These are phyloP conservation scores for Girardinichthys multiradiatus DNA, from an alignment of 2,113 vertebrate species.

Conservation along the genomic window DNA sequence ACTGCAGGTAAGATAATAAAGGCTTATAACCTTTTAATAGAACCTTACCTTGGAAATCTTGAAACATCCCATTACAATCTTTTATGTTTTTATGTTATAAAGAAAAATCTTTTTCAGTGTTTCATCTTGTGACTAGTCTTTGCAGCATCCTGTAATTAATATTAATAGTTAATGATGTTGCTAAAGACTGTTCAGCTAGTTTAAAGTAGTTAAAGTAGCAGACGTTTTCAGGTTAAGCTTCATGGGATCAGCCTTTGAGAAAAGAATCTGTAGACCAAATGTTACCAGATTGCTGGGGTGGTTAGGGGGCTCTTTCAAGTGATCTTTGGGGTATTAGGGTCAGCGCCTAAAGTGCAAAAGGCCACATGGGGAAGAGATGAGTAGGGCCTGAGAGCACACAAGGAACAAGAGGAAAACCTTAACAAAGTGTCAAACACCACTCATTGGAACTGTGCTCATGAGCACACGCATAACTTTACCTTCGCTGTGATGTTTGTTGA, in stretches of 20 bases:
- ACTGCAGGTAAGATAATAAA: neutral
- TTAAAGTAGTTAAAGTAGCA: slow-evolving; percentile 8
- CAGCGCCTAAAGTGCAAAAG: slow-evolving; percentile 55
- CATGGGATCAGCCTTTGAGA: neutral
- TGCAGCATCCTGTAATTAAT: neutral
- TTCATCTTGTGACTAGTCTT: neutral
- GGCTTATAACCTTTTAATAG: slow-evolving; percentile 37
- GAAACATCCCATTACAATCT: neutral
- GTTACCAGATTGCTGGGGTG: slow-evolving; percentile 54
- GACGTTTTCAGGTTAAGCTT: slow-evolving; percentile 21
- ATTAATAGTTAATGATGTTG: neutral
- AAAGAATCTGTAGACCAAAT: slow-evolving; percentile 73
- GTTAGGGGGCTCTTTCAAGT: slow-evolving; percentile 44
- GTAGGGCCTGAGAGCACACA: slow-evolving; percentile 27
- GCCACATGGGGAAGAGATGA: slow-evolving; percentile 45
- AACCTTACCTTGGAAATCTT: no score
- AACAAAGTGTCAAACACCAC: slow-evolving; percentile 74
- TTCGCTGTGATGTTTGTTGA: slow-evolving; percentile 79
- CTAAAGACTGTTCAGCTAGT: slow-evolving; percentile 1
- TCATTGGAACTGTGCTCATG: slow-evolving; percentile 67
- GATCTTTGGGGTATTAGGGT: slow-evolving; percentile 59
- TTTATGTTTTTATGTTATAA: neutral
- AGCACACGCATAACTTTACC: slow-evolving; percentile 63
- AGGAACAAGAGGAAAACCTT: slow-evolving; percentile 60
- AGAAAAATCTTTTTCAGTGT: neutral